Evolutionary conservation across 1,140 invertebrate species (phyloP).

Genomic region (Battus philenor): DNA sequence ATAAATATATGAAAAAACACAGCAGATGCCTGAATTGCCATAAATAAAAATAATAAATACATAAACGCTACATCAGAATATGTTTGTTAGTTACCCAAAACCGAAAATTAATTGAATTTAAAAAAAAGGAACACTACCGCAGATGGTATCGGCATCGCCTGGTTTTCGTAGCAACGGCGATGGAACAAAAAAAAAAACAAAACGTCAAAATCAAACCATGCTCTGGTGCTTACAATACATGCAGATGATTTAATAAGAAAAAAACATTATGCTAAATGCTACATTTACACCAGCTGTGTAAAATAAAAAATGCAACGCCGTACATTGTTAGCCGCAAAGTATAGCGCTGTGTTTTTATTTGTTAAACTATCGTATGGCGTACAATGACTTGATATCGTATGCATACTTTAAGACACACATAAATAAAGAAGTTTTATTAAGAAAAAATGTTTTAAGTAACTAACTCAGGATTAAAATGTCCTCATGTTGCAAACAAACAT

Average conservation of each 20-base stretch:
- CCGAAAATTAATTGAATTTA: conserved; percentile 32
- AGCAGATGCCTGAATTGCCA: too few relatives aligned
- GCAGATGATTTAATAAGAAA: conserved; percentile 18
- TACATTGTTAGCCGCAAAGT: not conserved
- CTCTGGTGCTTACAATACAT: conserved; percentile 26
- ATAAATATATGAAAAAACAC: too few relatives aligned
- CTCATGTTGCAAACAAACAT: too few relatives aligned
- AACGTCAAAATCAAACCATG: conserved; percentile 62
- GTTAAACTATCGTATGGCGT: too few relatives aligned
- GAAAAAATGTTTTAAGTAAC: too few relatives aligned
- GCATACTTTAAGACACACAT: too few relatives aligned
- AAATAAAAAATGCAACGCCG: not conserved
- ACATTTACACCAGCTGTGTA: not conserved
- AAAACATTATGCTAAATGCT: conserved; percentile 1
- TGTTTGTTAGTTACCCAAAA: conserved; percentile 32
- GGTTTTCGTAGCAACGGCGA: conserved; percentile 64
- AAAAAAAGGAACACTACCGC: conserved; percentile 70
- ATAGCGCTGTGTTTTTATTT: too few relatives aligned
- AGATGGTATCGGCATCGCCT: conserved; percentile 76
- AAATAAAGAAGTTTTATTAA: too few relatives aligned
- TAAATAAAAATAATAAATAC: too few relatives aligned
- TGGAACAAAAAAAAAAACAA: conserved; percentile 73
- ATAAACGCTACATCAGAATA: too few relatives aligned
- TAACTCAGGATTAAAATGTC: too few relatives aligned
- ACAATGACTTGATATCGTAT: too few relatives aligned